Base-by-base conservation (phyloP, 2,113 vertebrate genomes). In the Campylomormyrus tamandua region DNA sequence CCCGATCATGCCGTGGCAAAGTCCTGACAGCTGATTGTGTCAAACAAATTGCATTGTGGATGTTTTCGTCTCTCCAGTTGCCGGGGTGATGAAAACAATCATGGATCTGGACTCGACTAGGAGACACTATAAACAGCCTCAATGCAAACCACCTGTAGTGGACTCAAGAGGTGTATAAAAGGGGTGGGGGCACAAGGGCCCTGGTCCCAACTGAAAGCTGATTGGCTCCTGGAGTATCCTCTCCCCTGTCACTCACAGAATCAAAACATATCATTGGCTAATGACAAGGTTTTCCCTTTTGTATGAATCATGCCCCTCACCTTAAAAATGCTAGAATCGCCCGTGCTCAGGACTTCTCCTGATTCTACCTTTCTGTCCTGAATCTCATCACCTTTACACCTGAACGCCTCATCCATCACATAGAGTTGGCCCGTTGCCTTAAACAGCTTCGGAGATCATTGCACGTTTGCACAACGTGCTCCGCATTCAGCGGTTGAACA, bases 11-110 rank as follows among this genome's bases (percentile, higher is more conserved):
- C 17, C 11, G 35, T 87, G 49, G 87, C 17, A 21, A 53, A 48
- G 31, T 48, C 35, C 87, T 58, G 35, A 88, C 52, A 88, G 87
- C 87, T 88, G 87, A 88, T 31, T 88, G 53, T 58, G 35, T 58
- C 31, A 88, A 17, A 62, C 53, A 58, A 35, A 88, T 27, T 42
- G 87, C 50, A 39, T 58, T 88, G 52, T 88, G 31, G 50, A 9
- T 88, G 27, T 45, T 39, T 87, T 49, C 13, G 8, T 49, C 46
- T 49, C 7, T 49, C 24, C 83, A n/a, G 45, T 46, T 27, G 42
- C 19, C 5, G 10, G 45, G 24, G 48, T 31, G 85, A 87, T 56
- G 31, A 35, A 56, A 58, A 27, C 17, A 45, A 11, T 35, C 50
- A 0, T n/a, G n/a, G n/a, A 53, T 53, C 49, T 52, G 7, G 27